phyloP scores from a whole-genome alignment of 1,140 invertebrate genomes.

The Metaphire vulgaris region DNA sequence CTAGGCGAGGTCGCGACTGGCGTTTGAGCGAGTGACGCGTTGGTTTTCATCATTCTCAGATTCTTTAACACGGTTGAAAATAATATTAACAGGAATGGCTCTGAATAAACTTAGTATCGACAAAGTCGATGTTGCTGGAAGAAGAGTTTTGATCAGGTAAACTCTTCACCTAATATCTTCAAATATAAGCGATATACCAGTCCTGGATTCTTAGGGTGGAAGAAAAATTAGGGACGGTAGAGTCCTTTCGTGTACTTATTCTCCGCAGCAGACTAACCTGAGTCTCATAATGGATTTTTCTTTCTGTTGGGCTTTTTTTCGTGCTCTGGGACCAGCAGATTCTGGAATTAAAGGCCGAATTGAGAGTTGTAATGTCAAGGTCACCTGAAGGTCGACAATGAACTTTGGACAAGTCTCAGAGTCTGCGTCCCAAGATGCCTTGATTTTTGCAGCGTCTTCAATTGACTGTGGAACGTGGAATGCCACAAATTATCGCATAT shows the following conservation, averaged over 20 bases:
- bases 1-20: too few species aligned
- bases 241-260: background rate
- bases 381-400: background rate
- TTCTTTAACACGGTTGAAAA: too few species aligned
- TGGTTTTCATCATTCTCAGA: too few species aligned
- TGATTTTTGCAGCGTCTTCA: background rate
- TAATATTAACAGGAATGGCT: too few species aligned
- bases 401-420: background rate
- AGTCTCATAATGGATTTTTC: background rate
- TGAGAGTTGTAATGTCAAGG: background rate
- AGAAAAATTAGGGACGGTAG: background rate
- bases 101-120: slow-evolving; percentile 58
- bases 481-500: background rate
- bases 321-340: too few species aligned
- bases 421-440: background rate
- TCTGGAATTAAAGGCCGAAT: background rate
- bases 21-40: too few species aligned
- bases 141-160: slow-evolving; percentile 54
- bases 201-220: background rate
- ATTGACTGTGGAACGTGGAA: background rate
- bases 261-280: too few species aligned
- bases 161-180: slow-evolving; percentile 6
- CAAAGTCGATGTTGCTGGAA: slow-evolving; percentile 54
- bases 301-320: background rate
- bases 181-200: background rate